Base-by-base conservation (phyloP, 2,113 vertebrate genomes). In the Pangasianodon gigas region DNA sequence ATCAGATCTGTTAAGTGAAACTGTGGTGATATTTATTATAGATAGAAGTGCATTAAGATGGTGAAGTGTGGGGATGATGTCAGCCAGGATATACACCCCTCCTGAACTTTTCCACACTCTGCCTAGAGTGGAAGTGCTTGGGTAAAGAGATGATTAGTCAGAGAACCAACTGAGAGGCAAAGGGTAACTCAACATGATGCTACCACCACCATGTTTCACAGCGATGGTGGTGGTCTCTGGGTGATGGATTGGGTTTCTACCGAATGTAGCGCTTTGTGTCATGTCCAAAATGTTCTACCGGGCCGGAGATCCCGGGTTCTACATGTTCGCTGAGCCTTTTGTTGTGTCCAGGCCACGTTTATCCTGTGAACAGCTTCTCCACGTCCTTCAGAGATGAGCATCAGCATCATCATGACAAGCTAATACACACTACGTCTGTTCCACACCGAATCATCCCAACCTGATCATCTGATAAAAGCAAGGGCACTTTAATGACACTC, bases 401-500 rank as follows among this genome's bases (percentile, higher is more conserved):
- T 18, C 69, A 19, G 62, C 10, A 11, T 11, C n/a, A 69, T 69
- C 65, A 14, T 69, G 3, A 11, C 67, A 32, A 13, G n/a, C 67
- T 44, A 74, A 82, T 9, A 19, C 29, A 48, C 5, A n/a, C 51
- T 2, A 19, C 9, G 24, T 87, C 29, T 87, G n/a, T 74, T 48
- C 29, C 26, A 32, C 16, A 7, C 4, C 4, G 26, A 60, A 79
- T n/a, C 51, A 60, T 9, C 41, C 5, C 41, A 56, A 44, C 32
- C 69, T 54, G 37, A 37, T 37, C 14, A 16, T 56, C 69, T 79
- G 86, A 87, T 58, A 48, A 80, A 62, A 46, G 54, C 86, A 52
- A 65, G 77, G 44, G 58, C 21, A 51, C 87, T 81, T 46, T 80
- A 88, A 87, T 37, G 87, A 88, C 87, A 88, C 87, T 88, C 46